Evolutionary conservation across 2,888 invertebrate species (phyloP).

Genomic region (Lithosia quadra): DNA sequence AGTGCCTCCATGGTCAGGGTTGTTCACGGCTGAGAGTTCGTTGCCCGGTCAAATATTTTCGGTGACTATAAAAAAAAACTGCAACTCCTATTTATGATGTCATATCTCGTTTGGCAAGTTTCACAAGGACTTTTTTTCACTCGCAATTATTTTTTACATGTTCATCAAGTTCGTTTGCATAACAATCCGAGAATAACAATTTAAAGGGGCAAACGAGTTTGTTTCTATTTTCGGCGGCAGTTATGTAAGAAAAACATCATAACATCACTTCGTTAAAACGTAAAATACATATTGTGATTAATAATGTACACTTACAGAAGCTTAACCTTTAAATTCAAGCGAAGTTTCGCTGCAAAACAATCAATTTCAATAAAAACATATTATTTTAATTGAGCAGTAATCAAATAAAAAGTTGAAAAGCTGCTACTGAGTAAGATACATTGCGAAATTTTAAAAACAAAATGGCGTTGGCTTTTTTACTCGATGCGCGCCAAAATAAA

Average conservation of each 20-base stretch:
- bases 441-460: constrained; percentile 63
- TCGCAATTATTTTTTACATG: constrained; percentile 46
- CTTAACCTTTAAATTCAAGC: constrained; percentile 11
- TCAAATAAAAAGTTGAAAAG: constrained; percentile 45
- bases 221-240: constrained; percentile 28
- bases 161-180: constrained; percentile 46
- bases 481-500: constrained; percentile 79
- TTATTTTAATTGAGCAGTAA: constrained; percentile 53
- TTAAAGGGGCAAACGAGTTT: constrained; percentile 31
- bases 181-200: constrained; percentile 34
- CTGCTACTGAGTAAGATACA: constrained; percentile 44
- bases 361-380: constrained; percentile 51
- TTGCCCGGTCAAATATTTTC: constrained; percentile 80
- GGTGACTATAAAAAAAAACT: constrained; percentile 69
- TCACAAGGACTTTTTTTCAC: constrained; percentile 60
- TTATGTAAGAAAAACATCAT: background rate
- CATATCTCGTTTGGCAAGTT: constrained; percentile 66
- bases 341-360: constrained; percentile 22
- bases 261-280: background rate
- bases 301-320: background rate
- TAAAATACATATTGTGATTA: background rate
- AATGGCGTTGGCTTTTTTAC: constrained; percentile 69
- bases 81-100: constrained; percentile 78
- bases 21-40: constrained; percentile 69
- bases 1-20: constrained; percentile 68